Base-by-base conservation (phyloP, 30 jellyfish, hydroid and myxozoan species). In the Catostylus mosaicus region DNA sequence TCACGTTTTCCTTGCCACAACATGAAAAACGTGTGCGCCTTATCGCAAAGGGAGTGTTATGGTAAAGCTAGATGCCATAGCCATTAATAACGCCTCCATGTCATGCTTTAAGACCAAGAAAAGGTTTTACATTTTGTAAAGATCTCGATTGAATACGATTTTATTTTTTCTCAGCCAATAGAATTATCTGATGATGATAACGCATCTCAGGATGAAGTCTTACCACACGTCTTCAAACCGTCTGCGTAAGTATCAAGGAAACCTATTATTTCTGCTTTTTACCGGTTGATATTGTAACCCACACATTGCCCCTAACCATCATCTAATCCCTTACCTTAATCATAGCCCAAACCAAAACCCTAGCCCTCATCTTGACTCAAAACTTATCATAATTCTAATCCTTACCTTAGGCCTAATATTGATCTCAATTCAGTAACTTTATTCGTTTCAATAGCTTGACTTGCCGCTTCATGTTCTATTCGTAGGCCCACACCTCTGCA, bases 101-200 rank as follows among this genome's bases (percentile, higher is more conserved):
- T 16, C 14, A 5, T 5, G 54, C 14, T 27, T 16, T 2, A 48
- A 4, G 20, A 23, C 1, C 20, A 2, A 8, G 63, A 6, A 3
- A 48, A 16, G 27, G 20, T 48, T 4, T 9, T 4, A 3, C 4
- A 9, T 2, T 48, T 48, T 7, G 54, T 40, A 40, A 14, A 40
- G 14, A 40, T 48, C n/a, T n/a, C n/a, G n/a, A 48, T 2, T 4
- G 20, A 9, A 48, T 48, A 48, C 3, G 14, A 9, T 16, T 27
- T 16, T 59, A 1, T 59, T 24, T n/a, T 3, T 59, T 59, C 16
- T 59, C 38, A 59, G 71, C 71, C 71, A 23, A 37, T 12, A 18
- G 71, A 59, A 59, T 5, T 23, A 16, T 59, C 71, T 22, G 71
- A 59, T 59, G 71, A 59, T 22, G 38, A 59, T 12, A n/a, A n/a